Percentiles rank a stretch among this genome's conserved stretches.
Conservation (phyloP, 2,888 invertebrate species). For the Lithodes maja region DNA sequence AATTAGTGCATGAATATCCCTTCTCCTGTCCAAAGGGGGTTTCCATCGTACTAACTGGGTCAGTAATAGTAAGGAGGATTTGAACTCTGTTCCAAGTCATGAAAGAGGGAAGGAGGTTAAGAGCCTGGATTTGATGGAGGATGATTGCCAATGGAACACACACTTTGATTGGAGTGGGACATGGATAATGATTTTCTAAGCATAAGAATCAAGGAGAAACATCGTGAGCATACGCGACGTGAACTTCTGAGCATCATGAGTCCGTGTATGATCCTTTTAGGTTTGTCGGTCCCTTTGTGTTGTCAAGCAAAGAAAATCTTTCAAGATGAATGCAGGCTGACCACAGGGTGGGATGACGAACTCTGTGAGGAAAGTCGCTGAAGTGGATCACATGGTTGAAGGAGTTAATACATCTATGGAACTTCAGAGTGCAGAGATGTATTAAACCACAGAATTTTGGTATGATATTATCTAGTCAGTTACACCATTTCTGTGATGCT, state of each 20-base stretch:
- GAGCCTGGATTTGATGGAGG: neutral
- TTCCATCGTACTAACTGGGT: neutral
- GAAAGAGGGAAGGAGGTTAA: neutral
- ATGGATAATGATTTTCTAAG: neutral
- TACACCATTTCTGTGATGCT: constrained; percentile 35
- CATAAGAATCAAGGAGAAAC: neutral
- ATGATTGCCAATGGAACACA: neutral
- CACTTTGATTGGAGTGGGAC: constrained; percentile 6
- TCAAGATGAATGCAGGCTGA: neutral
- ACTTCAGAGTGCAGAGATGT: neutral
- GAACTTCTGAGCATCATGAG: constrained; percentile 5
- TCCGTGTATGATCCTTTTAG: constrained; percentile 16
- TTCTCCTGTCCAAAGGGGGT: neutral
- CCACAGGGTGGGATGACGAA: constrained; percentile 2
- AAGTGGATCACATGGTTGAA: constrained; percentile 13
- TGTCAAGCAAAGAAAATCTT: constrained; percentile 1
- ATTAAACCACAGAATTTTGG: neutral
- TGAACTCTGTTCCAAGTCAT: neutral
- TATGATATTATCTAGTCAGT: neutral
- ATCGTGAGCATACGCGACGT: neutral
- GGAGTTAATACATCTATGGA: neutral
- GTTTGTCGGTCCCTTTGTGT: neutral
- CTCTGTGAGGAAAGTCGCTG: neutral
- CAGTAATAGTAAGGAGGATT: neutral
- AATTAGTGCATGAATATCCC: neutral